Conservation (phyloP, 2,113 vertebrate genomes). For the Saiga tatarica region DNA sequence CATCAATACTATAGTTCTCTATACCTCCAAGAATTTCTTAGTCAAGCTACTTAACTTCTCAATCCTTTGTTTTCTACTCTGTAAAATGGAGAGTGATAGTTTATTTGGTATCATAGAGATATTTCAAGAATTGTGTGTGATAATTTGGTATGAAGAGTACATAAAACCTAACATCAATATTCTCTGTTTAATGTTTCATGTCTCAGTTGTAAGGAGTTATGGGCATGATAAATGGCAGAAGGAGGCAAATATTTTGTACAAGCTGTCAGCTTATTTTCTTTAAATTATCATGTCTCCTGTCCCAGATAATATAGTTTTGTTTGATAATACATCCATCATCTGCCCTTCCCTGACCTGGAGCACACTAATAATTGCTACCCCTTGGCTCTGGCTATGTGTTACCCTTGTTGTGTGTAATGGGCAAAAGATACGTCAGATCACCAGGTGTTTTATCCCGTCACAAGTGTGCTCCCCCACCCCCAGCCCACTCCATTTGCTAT, state of each 20-base stretch:
- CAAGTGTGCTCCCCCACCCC: background rate
- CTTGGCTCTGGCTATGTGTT: background rate
- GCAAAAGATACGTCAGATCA: background rate
- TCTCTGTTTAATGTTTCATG: conserved; percentile 10
- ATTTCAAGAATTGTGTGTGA: background rate
- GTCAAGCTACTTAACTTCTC: background rate
- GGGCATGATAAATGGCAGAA: conserved; percentile 37
- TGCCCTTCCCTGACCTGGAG: background rate
- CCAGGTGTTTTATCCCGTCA: background rate
- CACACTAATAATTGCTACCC: background rate
- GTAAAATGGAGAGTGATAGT: background rate
- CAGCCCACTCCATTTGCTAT: background rate
- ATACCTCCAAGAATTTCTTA: background rate
- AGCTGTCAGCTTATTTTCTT: conserved; percentile 31
- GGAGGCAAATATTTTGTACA: conserved; percentile 7
- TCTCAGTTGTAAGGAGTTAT: background rate
- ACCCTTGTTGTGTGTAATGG: background rate
- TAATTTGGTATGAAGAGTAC: background rate
- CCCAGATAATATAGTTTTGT: conserved; percentile 18
- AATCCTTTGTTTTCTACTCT: background rate
- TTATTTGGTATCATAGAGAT: background rate
- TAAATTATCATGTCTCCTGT: conserved; percentile 12
- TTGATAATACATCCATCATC: conserved; percentile 8
- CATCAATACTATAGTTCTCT: background rate
- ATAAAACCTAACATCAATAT: background rate